Percentiles rank a stretch among this genome's conserved stretches.
These are phyloP conservation scores for Pseudobourletiella spinata DNA, from an alignment of 1,140 invertebrate genomes.

Conservation along the genomic window DNA sequence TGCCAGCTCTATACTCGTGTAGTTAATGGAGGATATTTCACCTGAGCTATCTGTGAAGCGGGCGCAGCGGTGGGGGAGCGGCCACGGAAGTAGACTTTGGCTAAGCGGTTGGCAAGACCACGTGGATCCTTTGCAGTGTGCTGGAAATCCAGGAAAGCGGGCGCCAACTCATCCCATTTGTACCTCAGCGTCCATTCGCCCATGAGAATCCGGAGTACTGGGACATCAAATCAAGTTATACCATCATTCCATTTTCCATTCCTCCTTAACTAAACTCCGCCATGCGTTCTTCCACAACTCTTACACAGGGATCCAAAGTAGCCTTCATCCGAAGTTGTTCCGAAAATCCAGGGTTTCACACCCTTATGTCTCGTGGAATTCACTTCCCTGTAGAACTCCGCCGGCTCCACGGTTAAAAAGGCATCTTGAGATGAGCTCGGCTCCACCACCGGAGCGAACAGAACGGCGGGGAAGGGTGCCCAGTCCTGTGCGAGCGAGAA, in stretches of 20 bases:
- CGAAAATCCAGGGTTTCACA: conserved; percentile 19
- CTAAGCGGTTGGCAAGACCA: not conserved
- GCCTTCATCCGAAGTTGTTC: conserved; percentile 15
- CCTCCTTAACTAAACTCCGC: no score
- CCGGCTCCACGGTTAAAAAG: conserved; percentile 15
- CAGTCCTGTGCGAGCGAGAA: conserved; percentile 5
- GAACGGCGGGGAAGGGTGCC: conserved; percentile 12
- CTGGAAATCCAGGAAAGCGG: conserved; percentile 6
- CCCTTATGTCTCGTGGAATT: not conserved
- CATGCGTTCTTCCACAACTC: no score
- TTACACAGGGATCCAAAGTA: conserved; percentile 13
- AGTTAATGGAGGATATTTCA: no score
- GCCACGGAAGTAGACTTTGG: conserved; percentile 6
- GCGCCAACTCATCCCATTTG: not conserved
- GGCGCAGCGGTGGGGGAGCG: conserved; percentile 2
- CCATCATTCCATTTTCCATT: no score
- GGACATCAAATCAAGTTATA: no score
- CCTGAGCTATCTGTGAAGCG: not conserved
- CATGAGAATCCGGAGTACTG: not conserved
- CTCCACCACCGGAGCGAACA: conserved; percentile 32
- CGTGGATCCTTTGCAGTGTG: conserved; percentile 2
- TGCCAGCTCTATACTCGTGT: no score
- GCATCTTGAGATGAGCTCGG: conserved; percentile 6
- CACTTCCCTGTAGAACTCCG: not conserved
- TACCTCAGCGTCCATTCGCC: not conserved